Base-by-base conservation (phyloP, 1,140 invertebrate species). In the Zelostemma sp. region DNA sequence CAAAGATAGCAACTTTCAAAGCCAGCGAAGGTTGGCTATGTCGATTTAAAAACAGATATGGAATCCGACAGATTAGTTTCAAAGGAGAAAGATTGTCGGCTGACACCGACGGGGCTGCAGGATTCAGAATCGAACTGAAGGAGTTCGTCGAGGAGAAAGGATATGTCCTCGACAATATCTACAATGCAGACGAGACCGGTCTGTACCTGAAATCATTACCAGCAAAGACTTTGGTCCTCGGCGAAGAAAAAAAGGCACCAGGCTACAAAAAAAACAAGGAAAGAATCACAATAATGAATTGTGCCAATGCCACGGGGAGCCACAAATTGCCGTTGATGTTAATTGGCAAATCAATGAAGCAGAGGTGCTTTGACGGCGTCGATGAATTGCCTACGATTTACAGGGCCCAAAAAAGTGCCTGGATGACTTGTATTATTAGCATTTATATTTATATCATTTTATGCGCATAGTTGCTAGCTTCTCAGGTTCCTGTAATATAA, bases 321-420 rank as follows among this genome's bases (percentile, higher is more conserved):
- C 78, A 74, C 54, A 85, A 84, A 76, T 59, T 85, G n/a, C 86
- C 86, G 70, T 81, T 80, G 49, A 56, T 87, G 28, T 67, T 85
- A n/a, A 63, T 87, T 43, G 85, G 86, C 58, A 69, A 79, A 47
- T 80, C 80, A 17, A 71, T 80, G 76, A 80, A 75, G 41, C 82
- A 82, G 31, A 59, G 77, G 68, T 78, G 77, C 17, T 71, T 86
- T 49, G 79, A 80, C 68, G 62, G 66, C 1, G n/a, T 38, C n/a
- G 35, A n/a, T n/a, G 4, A n/a, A 5, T 38, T 38, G 12, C 35
- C 35, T 38, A 11, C n/a, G 3, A 8, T 8, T 25, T 25, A 25
- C 21, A 25, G 21, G 8, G 21, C 3, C 3, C 21, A 25, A 25
- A 25, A 4, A 25, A 25, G 8, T 25, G 21, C 21, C 3, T 25